Conservation (phyloP, 2,888 invertebrate genomes). For the Cylloceria caligata region DNA sequence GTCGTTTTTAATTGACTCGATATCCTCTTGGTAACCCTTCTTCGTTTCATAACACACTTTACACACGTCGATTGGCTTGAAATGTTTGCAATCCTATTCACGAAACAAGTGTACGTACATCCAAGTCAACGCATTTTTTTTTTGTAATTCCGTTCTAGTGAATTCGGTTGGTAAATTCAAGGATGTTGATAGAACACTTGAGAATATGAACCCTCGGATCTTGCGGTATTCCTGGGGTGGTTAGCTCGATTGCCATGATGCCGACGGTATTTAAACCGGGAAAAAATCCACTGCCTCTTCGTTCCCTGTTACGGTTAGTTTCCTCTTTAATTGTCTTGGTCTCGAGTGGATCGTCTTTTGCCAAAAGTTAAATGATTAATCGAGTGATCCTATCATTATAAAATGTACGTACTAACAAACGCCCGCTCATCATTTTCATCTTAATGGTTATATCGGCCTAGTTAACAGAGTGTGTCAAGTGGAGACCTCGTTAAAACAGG, state of each 20-base stretch:
- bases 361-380: slow-evolving; percentile 56
- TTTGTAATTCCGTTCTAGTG: slow-evolving; percentile 49
- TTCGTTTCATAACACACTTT: neutral
- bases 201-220: slow-evolving; percentile 39
- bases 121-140: slow-evolving; percentile 50
- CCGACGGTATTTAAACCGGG: slow-evolving; percentile 60
- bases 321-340: slow-evolving; percentile 1
- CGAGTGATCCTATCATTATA: slow-evolving; percentile 18
- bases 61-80: slow-evolving; percentile 12
- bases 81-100: slow-evolving; percentile 46
- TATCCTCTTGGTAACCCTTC: neutral
- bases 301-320: slow-evolving; percentile 34
- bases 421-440: slow-evolving; percentile 5
- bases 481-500: neutral
- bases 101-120: slow-evolving; percentile 9
- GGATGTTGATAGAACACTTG: slow-evolving; percentile 58
- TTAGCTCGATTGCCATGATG: slow-evolving; percentile 51
- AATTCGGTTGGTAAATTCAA: slow-evolving; percentile 41
- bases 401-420: neutral
- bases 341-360: slow-evolving; percentile 12
- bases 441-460: neutral
- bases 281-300: slow-evolving; percentile 27
- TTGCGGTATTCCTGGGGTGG: slow-evolving; percentile 21
- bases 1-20: neutral
- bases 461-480: slow-evolving; percentile 3